A percentile compares a stretch with the other conserved stretches of the same genome.
These are phyloP conservation scores for Caerostris extrusa DNA, from an alignment of 1,140 invertebrate species.

Conservation along the genomic window DNA sequence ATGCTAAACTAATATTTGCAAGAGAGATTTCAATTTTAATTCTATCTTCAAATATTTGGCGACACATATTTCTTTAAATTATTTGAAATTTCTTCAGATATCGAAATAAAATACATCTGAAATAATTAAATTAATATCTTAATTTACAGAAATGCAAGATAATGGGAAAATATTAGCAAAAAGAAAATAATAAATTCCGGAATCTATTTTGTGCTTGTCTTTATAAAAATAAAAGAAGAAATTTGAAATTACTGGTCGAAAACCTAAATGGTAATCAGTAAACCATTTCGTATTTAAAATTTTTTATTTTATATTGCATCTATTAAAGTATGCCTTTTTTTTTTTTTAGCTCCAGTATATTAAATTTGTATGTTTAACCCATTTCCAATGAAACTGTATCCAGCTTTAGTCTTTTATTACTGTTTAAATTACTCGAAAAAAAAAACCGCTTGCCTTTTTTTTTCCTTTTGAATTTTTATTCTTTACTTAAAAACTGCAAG, in stretches of 20 bases:
- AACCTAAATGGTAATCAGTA: background rate
- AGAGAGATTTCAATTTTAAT: background rate
- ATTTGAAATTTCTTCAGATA: background rate
- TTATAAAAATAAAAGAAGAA: background rate
- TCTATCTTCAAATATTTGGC: background rate
- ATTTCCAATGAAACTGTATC: slow-evolving; percentile 39
- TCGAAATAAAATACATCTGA: too few relatives aligned
- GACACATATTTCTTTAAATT: background rate
- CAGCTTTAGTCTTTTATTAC: slow-evolving; percentile 44
- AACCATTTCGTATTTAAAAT: slow-evolving; percentile 9
- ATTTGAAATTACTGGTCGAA: slow-evolving; percentile 28
- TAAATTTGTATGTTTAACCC: slow-evolving; percentile 26
- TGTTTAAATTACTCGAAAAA: slow-evolving; percentile 1
- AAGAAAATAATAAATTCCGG: background rate
- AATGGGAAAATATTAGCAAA: background rate
- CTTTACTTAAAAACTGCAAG: slow-evolving; percentile 33
- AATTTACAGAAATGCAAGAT: background rate
- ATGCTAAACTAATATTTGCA: too few relatives aligned
- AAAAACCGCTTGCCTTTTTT: background rate
- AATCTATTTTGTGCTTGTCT: background rate
- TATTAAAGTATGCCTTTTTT: slow-evolving; percentile 2
- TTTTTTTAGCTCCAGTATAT: slow-evolving; percentile 7
- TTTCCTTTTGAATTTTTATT: background rate
- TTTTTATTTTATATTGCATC: slow-evolving; percentile 37
- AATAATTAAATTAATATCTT: background rate